These are phyloP conservation scores for Hydropsyche betteni DNA, from an alignment of 2,888 invertebrate species.

Conservation along the genomic window DNA sequence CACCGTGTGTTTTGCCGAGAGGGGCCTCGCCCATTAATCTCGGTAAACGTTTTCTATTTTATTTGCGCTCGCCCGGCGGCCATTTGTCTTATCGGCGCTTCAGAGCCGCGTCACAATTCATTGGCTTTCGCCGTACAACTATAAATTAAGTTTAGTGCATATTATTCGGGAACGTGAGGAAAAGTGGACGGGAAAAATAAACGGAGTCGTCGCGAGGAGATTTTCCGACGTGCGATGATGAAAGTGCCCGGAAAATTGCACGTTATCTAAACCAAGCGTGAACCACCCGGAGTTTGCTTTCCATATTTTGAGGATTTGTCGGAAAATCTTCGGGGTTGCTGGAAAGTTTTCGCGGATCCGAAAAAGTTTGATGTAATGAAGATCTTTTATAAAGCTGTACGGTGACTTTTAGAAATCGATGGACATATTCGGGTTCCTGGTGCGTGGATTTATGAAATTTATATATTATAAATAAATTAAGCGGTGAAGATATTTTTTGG, in stretches of 20 bases:
- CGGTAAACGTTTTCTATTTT: slow-evolving; percentile 28
- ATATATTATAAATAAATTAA: too few relatives aligned
- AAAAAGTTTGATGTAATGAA: neutral
- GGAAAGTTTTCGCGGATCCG: neutral
- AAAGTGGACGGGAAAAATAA: neutral
- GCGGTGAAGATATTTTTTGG: too few relatives aligned
- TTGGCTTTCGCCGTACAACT: slow-evolving; percentile 9
- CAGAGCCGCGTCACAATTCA: slow-evolving; percentile 27
- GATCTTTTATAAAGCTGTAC: neutral
- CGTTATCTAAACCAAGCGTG: neutral
- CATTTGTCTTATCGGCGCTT: slow-evolving; percentile 32
- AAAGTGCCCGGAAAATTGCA: neutral
- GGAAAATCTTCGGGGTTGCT: slow-evolving; percentile 11
- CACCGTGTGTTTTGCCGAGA: neutral
- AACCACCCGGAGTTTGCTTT: neutral
- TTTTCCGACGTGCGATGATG: neutral
- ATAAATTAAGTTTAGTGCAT: slow-evolving; percentile 8
- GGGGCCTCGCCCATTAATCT: slow-evolving; percentile 7
- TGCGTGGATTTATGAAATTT: too few relatives aligned
- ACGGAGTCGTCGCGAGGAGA: neutral
- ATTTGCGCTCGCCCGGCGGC: slow-evolving; percentile 18
- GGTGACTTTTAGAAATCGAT: neutral
- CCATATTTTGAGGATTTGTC: slow-evolving; percentile 39
- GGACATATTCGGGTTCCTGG: too few relatives aligned
- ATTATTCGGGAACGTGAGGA: neutral